Base-by-base conservation (phyloP, 2,113 vertebrate species). In the Diadophis punctatus region DNA sequence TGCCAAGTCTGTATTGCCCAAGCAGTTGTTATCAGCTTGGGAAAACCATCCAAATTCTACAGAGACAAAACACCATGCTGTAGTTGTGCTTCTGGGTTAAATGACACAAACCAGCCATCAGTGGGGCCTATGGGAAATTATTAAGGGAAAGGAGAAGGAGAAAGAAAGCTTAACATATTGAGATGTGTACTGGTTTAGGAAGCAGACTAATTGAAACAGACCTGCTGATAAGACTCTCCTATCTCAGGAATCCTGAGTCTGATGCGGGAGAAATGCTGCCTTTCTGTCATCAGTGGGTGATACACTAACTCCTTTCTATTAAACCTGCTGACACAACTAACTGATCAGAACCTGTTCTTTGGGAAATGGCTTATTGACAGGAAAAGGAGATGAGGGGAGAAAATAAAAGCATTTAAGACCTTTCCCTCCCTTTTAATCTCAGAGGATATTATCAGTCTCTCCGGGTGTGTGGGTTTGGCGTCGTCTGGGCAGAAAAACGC, bases 21-120 rank as follows among this genome's bases (percentile, higher is more conserved):
- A 95, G 96, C 96, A 95, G 94, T 96, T 95, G 88, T 97, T 97
- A 97, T 96, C 95, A 97, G 95, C 95, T 97, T 97, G 95, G 96
- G 95, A 98, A 97, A 97, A 88, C 93, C 96, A 94, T 94, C 92
- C 94, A 95, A 97, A 97, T 93, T 94, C 39, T 25, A 46, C 56
- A 60, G 34, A 96, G 53, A 89, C 87, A 90, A 58, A 92, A 85
- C 34, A 87, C 90, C 86, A 43, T 23, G 93, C 23, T 52, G 88
- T 93, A 8, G 7, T 88, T 5, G 88, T 93, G 0, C 0, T 1
- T 96, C 91, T 74, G 92, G 84, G 23, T 34, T 90, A 94, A 93
- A 93, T 92, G 93, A 94, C 30, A 49, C 0, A 55, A 46, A 12
- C 6, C n/a, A 92, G 16, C 11, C 93, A 95, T 93, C 39, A 95